Conservation (phyloP, 2,113 vertebrate genomes). For the Megaceryle maxima region DNA sequence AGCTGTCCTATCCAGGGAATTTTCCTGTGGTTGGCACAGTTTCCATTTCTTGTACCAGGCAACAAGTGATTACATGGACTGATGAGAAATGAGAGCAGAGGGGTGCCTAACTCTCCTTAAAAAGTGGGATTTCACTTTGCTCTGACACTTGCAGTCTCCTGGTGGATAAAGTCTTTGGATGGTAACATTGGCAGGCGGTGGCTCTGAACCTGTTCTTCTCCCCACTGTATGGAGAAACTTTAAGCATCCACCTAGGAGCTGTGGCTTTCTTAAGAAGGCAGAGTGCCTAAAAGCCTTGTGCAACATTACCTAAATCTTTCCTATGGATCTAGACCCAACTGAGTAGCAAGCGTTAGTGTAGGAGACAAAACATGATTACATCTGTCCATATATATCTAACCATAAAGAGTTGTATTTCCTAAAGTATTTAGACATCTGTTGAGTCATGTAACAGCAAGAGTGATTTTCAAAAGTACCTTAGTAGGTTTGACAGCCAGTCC, state of each 20-base stretch:
- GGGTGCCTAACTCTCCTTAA: neutral
- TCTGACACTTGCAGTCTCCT: neutral
- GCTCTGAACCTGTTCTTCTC: neutral
- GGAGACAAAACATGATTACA: constrained; percentile 6
- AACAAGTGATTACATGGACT: neutral
- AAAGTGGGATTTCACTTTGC: neutral
- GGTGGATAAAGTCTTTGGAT: neutral
- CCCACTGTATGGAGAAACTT: neutral
- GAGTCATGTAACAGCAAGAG: constrained; percentile 37
- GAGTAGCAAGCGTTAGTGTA: neutral
- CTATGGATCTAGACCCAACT: neutral
- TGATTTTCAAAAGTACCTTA: constrained; percentile 32
- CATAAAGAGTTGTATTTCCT: constrained; percentile 27
- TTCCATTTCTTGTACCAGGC: neutral
- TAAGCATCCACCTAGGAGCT: neutral
- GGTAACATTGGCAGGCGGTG: fast-evolving
- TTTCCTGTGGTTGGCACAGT: neutral
- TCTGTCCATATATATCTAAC: neutral
- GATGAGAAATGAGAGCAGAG: neutral
- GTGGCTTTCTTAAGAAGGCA: neutral
- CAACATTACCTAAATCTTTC: neutral
- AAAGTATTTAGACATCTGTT: constrained; percentile 54
- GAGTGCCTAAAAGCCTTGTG: neutral
- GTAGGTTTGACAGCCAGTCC: constrained; percentile 30
- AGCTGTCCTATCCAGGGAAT: neutral